Percentiles rank a stretch among this genome's conserved stretches.
Evolutionary conservation across 2,113 vertebrate species (phyloP).

Genomic region (Gulo gulo): DNA sequence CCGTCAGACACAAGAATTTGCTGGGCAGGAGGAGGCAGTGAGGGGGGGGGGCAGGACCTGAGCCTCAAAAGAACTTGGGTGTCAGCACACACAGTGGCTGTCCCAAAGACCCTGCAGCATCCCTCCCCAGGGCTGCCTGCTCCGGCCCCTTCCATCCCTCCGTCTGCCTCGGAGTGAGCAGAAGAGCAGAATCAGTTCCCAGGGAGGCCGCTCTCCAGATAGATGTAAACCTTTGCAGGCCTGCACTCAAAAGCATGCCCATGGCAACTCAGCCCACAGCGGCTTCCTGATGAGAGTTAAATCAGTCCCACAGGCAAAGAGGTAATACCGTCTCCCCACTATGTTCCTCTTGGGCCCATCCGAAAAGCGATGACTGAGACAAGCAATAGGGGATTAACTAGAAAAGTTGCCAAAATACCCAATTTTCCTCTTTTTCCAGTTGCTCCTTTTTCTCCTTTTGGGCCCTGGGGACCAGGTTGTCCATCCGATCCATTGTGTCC

Average conservation of each 20-base stretch:
- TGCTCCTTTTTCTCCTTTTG: slow-evolving; percentile 92
- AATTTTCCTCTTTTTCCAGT: slow-evolving; percentile 87
- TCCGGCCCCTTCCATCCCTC: neutral
- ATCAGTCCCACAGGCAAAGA: too few species aligned
- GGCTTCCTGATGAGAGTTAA: neutral
- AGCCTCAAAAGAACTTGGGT: neutral
- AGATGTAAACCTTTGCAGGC: neutral
- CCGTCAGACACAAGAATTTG: neutral
- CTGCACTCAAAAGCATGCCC: neutral
- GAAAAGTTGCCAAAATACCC: slow-evolving; percentile 74
- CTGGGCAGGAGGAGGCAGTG: neutral
- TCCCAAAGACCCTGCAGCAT: accelerated
- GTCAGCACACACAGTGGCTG: accelerated
- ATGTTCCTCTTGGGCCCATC: neutral
- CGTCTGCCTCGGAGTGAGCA: neutral
- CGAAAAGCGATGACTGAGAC: neutral
- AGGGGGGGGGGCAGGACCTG: neutral
- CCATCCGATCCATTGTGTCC: slow-evolving; percentile 94
- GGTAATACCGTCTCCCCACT: neutral
- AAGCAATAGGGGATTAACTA: neutral
- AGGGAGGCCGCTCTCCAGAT: neutral
- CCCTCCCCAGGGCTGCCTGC: neutral
- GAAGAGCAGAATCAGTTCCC: neutral
- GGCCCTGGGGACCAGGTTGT: slow-evolving; percentile 87
- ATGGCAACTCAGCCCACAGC: neutral